Percentiles rank a stretch among this genome's conserved stretches.
phyloP scores from a whole-genome alignment of 2,797 vertebrate species.

The Hapalemur alaotrensis region DNA sequence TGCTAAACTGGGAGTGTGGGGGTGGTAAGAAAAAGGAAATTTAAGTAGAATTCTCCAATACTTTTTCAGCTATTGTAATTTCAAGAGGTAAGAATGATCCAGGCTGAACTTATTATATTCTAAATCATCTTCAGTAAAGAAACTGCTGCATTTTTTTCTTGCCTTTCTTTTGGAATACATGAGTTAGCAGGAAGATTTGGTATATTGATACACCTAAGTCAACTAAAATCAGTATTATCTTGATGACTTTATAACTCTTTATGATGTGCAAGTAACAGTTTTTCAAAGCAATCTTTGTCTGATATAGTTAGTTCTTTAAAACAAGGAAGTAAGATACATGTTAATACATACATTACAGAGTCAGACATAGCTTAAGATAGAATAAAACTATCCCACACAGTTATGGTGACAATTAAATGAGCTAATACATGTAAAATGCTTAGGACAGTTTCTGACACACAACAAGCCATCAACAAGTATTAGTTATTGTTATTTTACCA shows the following conservation, averaged over 20 bases:
- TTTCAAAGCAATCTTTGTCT: conserved; percentile 12
- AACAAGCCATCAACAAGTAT: neutral
- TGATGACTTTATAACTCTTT: neutral
- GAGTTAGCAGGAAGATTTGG: neutral
- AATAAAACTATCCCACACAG: neutral
- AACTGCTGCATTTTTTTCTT: neutral
- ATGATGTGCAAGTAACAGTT: neutral
- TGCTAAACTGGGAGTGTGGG: neutral
- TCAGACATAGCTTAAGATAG: neutral
- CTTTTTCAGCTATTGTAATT: neutral
- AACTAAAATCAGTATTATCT: neutral
- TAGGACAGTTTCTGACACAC: neutral
- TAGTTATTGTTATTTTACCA: neutral
- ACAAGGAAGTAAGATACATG: no score
- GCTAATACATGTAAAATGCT: neutral
- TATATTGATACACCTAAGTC: neutral
- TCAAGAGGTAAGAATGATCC: neutral
- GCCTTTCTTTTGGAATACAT: neutral
- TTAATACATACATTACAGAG: neutral
- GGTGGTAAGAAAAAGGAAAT: neutral
- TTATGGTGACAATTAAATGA: neutral
- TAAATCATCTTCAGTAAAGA: neutral
- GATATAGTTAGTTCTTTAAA: neutral
- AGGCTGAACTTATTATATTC: neutral
- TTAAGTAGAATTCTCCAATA: neutral